Percentiles rank a stretch among this genome's conserved stretches.
These are phyloP conservation scores for Oryzias melastigma DNA, from an alignment of 2,113 vertebrate genomes.

Conservation along the genomic window DNA sequence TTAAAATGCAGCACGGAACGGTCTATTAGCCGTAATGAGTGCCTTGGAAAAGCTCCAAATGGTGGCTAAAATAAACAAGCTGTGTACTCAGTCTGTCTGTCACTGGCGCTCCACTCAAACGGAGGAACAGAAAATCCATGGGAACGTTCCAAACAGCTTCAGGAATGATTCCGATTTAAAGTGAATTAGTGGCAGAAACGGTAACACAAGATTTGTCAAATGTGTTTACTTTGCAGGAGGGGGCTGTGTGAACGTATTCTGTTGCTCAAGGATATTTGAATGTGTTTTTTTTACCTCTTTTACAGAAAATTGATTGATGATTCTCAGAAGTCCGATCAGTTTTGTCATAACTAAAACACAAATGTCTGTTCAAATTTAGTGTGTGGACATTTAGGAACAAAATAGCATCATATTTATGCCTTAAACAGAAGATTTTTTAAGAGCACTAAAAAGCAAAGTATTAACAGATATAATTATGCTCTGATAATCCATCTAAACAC, in stretches of 20 bases:
- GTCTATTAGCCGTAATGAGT: constrained; percentile 54
- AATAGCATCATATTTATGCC: too few relatives aligned
- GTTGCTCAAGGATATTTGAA: constrained; percentile 24
- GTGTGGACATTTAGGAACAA: too few relatives aligned
- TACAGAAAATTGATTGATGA: too few relatives aligned
- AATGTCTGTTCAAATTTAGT: too few relatives aligned
- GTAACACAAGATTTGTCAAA: constrained; percentile 31
- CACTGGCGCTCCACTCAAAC: neutral
- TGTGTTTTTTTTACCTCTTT: too few relatives aligned
- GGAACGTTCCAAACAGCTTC: constrained; percentile 40
- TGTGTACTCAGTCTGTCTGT: constrained; percentile 22
- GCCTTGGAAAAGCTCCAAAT: constrained; percentile 51
- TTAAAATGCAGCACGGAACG: constrained; percentile 46
- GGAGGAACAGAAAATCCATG: constrained; percentile 29
- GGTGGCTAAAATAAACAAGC: constrained; percentile 59
- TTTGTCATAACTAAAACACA: too few relatives aligned
- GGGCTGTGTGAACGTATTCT: constrained; percentile 2
- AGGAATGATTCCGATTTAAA: constrained; percentile 45
- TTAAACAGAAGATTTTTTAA: too few relatives aligned
- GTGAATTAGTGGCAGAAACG: constrained; percentile 28
- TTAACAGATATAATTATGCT: too few relatives aligned
- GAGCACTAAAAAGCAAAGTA: too few relatives aligned
- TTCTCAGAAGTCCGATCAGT: too few relatives aligned
- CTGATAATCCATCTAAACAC: too few relatives aligned
- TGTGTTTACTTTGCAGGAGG: constrained; percentile 16